Evolutionary conservation across 2,113 vertebrate genomes (phyloP).

Genomic region (Cyprinodon tularosa): DNA sequence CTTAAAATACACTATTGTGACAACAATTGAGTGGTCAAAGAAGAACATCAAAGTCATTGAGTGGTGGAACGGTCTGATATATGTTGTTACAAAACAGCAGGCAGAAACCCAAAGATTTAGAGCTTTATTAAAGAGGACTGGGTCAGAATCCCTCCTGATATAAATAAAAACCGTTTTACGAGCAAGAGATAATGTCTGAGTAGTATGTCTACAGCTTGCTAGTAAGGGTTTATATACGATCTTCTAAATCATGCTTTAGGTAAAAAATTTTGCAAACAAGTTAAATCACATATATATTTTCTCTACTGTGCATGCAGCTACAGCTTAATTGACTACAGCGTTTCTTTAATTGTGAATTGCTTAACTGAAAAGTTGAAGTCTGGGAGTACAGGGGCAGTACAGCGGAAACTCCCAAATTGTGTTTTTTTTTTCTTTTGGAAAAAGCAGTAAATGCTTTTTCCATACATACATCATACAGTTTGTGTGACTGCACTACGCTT

Average conservation of each 20-base stretch:
- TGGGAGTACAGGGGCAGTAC: slow-evolving; percentile 44
- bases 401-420: slow-evolving; percentile 42
- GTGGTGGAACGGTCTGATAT: neutral
- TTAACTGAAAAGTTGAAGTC: slow-evolving; percentile 24
- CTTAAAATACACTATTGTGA: neutral
- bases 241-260: neutral
- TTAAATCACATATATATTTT: no score
- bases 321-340: no score
- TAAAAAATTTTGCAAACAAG: neutral
- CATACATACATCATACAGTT: neutral
- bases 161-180: neutral
- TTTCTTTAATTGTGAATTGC: slow-evolving; percentile 6
- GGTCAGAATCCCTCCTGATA: neutral
- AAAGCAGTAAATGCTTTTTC: neutral
- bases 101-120: neutral
- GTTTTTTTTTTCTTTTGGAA: neutral
- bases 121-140: neutral
- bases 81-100: neutral
- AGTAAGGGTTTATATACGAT: neutral
- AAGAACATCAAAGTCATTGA: no score
- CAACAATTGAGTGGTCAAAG: no score
- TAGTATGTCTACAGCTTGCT: neutral
- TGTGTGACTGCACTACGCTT: neutral
- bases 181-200: neutral
- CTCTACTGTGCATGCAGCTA: no score